Evolutionary conservation across 2,113 vertebrate genomes (phyloP), one percentile per base, ranked within the genome.

Genomic region (Todiramphus chloris): DNA sequence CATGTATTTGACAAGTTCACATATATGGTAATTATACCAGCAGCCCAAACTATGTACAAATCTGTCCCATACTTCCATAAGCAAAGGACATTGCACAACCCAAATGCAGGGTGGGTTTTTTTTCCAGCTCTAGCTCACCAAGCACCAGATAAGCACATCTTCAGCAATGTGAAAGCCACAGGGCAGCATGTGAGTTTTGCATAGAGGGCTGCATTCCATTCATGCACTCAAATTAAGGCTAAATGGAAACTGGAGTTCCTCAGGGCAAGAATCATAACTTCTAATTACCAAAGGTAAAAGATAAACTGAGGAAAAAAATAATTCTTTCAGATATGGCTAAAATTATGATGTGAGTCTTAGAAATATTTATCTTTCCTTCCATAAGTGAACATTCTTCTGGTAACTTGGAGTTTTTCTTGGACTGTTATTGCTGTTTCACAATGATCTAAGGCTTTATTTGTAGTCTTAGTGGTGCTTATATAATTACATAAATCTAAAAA

Each of bases 251-350:
- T 46, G 24, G 81, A 96, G 92, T 87, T 97, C 88, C 93, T 95
- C 92, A 72, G 50, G 95, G 90, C 95, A 90, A 88, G 92, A 86
- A 72, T 72, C 63, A 66, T 95, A 93, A 95, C 74, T 96, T 96
- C 96, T 97, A 97, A 95, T 94, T 88, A 89, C 82, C 79, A 77
- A 96, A 97, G 95, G 90, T 88, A 96, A 91, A 97, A 97, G 83
- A 97, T 96, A 96, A 97, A 93, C 85, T 95, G 90, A 93, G 81
- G 93, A 93, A 92, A 76, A 90, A 70, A 84, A 70, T 9, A 53
- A 86, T 43, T 91, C 58, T 81, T 97, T 95, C 83, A 94, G 96
- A 96, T 66, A 78, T 4, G 15, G 68, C 84, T 95, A 87, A 91
- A 95, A 96, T 92, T 90, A 96, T 82, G 56, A 94, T 93, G 83